Evolutionary conservation across 2,113 vertebrate genomes (phyloP), one percentile per base, ranked within the genome.

Genomic region (Copsychus sechellarum): DNA sequence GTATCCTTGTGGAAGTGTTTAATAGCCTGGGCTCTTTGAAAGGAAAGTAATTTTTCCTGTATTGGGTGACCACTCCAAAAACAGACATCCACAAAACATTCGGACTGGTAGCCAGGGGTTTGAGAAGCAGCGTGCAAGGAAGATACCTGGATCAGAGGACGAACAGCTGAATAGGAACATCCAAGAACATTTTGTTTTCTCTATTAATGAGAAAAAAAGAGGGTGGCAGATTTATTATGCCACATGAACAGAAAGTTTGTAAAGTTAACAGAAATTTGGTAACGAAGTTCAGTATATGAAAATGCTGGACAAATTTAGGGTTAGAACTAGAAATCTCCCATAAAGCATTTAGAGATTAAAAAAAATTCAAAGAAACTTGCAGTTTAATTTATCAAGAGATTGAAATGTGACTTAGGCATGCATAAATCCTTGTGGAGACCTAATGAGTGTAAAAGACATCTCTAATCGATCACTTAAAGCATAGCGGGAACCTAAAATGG

Each of bases 241-340:
- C 23, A 36, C 48, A 73, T 0, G 0, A 86, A 90, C 9, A 64
- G 28, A 18, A 54, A 38, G 23, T 47, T 47, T 0, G 2, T 3
- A 12, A n/a, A 76, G 8, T 40, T 56, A 76, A 76, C 6, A 79
- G 36, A 79, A 95, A 73, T 70, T 6, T 31, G 23, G 47, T 84
- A 67, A 78, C 33, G 9, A 72, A 61, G 20, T 83, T 90, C 43
- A 51, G 28, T 15, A 31, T 40, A 57, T 23, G 40, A 40, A 91
- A 93, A n/a, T 43, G 10, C 29, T 76, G 33, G 17, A 25, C 38
- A 81, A 72, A 61, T 20, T 42, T 57, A n/a, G 14, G 5, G 11
- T 45, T 77, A 66, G 31, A 86, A 28, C 8, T 73, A 88, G 40
- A 65, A 86, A 83, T 40, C 22, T 60, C 29, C 28, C 51, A 70